These are phyloP conservation scores for Pristionchus fissidentatus DNA, from an alignment of 2,888 invertebrate genomes.

Conservation along the genomic window DNA sequence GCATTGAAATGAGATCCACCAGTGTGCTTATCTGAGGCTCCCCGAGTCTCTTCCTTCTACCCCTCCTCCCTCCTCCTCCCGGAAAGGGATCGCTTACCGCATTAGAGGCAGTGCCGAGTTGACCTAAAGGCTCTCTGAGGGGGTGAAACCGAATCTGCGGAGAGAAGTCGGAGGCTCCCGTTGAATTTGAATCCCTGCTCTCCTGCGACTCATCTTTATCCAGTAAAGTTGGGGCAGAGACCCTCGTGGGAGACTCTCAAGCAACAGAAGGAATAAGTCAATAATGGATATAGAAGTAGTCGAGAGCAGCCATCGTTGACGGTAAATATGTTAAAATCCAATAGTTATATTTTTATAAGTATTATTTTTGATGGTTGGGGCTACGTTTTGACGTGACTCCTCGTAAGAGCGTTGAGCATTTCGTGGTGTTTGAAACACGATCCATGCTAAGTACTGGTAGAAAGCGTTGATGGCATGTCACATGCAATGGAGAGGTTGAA, in stretches of 20 bases:
- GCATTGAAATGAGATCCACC: constrained; percentile 17
- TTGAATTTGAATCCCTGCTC: not conserved
- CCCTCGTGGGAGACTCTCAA: not conserved
- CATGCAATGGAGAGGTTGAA: constrained; percentile 10
- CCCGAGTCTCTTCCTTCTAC: not conserved
- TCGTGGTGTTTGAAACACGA: too few species aligned
- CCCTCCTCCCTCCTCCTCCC: not conserved
- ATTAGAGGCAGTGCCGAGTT: constrained; percentile 16
- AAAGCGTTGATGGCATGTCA: too few species aligned
- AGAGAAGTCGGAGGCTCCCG: not conserved
- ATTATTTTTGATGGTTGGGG: too few species aligned
- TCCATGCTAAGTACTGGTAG: too few species aligned
- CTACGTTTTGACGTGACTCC: too few species aligned
- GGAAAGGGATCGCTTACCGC: constrained; percentile 41
- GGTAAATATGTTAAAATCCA: too few species aligned
- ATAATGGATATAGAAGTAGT: too few species aligned
- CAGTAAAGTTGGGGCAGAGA: not conserved
- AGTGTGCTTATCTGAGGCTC: constrained; percentile 28
- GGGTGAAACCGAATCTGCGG: too few species aligned
- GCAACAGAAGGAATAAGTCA: too few species aligned
- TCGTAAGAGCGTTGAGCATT: too few species aligned
- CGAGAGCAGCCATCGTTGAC: too few species aligned
- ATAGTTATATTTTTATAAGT: too few species aligned
- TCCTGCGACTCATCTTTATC: not conserved
- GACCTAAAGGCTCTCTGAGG: constrained; percentile 36